Percentiles rank a stretch among this genome's conserved stretches.
phyloP scores from a whole-genome alignment of 2,797 vertebrate genomes.

The Crax fasciolata region DNA sequence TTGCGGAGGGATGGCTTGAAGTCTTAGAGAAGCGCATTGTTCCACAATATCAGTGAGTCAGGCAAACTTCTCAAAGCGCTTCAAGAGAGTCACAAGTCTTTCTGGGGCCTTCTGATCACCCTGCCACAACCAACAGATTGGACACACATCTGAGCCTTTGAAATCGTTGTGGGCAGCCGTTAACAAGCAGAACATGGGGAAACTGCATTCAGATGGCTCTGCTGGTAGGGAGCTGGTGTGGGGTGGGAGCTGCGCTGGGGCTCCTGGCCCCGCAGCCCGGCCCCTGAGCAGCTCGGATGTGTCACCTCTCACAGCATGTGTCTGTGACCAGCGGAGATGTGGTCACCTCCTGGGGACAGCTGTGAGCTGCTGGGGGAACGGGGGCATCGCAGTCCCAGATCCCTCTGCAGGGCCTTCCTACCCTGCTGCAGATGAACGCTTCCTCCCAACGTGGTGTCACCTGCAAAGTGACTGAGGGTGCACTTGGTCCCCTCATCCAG shows the following conservation, averaged over 20 bases:
- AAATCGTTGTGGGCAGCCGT: conserved; percentile 46
- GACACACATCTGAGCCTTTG: conserved; percentile 52
- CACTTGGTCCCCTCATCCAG: no score
- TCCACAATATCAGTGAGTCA: not conserved
- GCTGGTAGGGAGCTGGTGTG: conserved; percentile 9
- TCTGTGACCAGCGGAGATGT: no score
- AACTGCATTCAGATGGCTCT: not conserved
- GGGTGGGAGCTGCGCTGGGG: not conserved
- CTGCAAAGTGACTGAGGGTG: no score
- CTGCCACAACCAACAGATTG: conserved; percentile 48
- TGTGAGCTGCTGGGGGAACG: not conserved
- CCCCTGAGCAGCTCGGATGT: not conserved
- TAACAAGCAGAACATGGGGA: conserved; percentile 53
- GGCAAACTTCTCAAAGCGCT: conserved; percentile 8
- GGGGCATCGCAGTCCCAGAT: not conserved
- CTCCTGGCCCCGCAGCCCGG: not conserved
- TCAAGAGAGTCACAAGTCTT: conserved; percentile 61
- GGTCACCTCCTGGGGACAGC: no score
- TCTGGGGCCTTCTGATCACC: conserved; percentile 64
- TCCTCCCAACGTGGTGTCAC: no score
- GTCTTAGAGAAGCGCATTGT: conserved; percentile 13
- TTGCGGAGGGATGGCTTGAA: conserved; percentile 24
- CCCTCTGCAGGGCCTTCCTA: no score
- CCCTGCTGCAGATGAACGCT: no score
- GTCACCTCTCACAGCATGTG: no score